A percentile compares a stretch with the other conserved stretches of the same genome.
These are phyloP conservation scores for Linnaemya tessellans DNA, from an alignment of 2,888 invertebrate species.

Conservation along the genomic window DNA sequence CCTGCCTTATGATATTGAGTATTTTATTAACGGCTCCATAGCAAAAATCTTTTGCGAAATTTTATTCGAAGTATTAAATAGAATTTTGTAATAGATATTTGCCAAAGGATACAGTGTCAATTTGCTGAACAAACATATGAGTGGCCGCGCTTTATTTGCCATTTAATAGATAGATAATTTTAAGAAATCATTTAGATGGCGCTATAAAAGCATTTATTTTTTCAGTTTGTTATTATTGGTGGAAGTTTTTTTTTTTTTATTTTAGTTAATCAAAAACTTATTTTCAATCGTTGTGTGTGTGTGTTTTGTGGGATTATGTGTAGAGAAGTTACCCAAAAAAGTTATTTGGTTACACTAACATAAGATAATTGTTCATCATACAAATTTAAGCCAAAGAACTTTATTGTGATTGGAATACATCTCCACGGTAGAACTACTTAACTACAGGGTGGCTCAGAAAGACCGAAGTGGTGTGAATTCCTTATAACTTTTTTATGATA, in stretches of 20 bases:
- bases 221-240: not conserved
- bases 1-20: too few species aligned
- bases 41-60: not conserved
- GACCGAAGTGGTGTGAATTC: too few species aligned
- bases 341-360: too few species aligned
- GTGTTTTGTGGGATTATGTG: not conserved
- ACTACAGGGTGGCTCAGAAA: too few species aligned
- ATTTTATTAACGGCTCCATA: too few species aligned
- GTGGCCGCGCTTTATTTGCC: not conserved
- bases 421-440: too few species aligned
- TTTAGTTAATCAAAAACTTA: constrained; percentile 10
- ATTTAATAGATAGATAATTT: not conserved
- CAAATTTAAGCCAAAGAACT: too few species aligned
- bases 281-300: not conserved
- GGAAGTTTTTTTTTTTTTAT: not conserved
- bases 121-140: not conserved
- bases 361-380: too few species aligned
- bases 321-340: not conserved
- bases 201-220: constrained; percentile 3
- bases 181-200: constrained; percentile 26
- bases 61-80: constrained; percentile 4
- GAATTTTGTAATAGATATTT: not conserved
- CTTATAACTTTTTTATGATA: too few species aligned
- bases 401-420: too few species aligned
- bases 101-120: constrained; percentile 5